These are phyloP conservation scores for Caenorhabditis sp. DNA, from an alignment of 2,888 invertebrate species.

Conservation along the genomic window DNA sequence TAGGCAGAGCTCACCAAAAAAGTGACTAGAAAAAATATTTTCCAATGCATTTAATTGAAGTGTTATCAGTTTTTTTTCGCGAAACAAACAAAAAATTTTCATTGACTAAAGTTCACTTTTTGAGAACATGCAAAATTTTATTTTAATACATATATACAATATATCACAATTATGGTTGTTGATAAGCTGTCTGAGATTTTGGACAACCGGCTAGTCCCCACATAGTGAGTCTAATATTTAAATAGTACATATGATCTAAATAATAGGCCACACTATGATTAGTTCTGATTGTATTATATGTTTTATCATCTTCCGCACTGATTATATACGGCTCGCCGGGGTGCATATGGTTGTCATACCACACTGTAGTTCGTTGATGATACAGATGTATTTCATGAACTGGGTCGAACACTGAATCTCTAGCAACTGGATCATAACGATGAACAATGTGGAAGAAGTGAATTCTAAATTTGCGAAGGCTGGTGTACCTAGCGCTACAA, in stretches of 20 bases:
- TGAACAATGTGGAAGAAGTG: slow-evolving; percentile 27
- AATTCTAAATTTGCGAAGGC: slow-evolving; percentile 21
- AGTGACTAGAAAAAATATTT: no score
- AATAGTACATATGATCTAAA: slow-evolving; percentile 22
- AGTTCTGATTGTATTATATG: slow-evolving; percentile 2
- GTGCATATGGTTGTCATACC: slow-evolving; percentile 34
- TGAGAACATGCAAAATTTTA: no score
- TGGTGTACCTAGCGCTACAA: slow-evolving; percentile 10
- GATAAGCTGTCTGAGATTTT: slow-evolving; percentile 16
- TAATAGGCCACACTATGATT: not conserved
- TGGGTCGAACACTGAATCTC: not conserved
- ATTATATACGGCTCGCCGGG: slow-evolving; percentile 12
- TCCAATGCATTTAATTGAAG: no score
- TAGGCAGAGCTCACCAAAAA: no score
- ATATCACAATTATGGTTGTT: slow-evolving; percentile 13
- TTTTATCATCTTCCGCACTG: slow-evolving; percentile 21
- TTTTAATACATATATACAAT: no score
- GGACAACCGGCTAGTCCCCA: slow-evolving; percentile 40
- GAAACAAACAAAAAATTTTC: no score
- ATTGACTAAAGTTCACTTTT: no score
- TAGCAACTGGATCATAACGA: slow-evolving; percentile 5
- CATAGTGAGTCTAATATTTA: slow-evolving; percentile 11
- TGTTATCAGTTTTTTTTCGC: no score
- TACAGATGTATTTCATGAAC: slow-evolving; percentile 10
- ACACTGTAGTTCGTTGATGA: slow-evolving; percentile 25